These are phyloP conservation scores for Gymnocypris eckloni DNA, from an alignment of 2,797 vertebrate species.

Conservation along the genomic window DNA sequence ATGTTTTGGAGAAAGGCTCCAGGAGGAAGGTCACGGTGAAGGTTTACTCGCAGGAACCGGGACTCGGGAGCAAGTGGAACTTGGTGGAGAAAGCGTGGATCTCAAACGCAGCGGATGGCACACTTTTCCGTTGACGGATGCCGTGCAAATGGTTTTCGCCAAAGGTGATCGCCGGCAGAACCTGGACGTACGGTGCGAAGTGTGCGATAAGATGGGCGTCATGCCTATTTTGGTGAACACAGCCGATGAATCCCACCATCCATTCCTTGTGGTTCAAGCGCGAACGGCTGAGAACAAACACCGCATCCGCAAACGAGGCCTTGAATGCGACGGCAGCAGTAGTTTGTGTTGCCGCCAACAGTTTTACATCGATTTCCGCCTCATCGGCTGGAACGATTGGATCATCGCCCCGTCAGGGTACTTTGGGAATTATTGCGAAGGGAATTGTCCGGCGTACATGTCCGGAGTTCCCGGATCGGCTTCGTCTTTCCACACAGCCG, in stretches of 20 bases:
- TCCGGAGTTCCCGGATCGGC: conserved; percentile 92
- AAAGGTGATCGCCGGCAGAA: conserved; percentile 89
- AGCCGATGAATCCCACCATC: conserved; percentile 90
- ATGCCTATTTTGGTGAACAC: conserved; percentile 84
- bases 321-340: conserved; percentile 93
- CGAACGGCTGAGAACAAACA: conserved; percentile 86
- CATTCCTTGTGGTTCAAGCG: conserved; percentile 93
- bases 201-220: conserved; percentile 86
- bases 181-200: conserved; percentile 93
- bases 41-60: conserved; percentile 91
- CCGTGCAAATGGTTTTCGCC: conserved; percentile 87
- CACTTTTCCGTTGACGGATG: conserved; percentile 91
- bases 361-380: conserved; percentile 98
- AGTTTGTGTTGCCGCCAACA: conserved; percentile 93
- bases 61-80: conserved; percentile 84
- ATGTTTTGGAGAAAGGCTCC: conserved; percentile 79
- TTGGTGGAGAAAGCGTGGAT: conserved; percentile 94
- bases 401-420: conserved; percentile 97
- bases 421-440: conserved; percentile 98
- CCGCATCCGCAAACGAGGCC: conserved; percentile 92
- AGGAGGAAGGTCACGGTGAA: conserved; percentile 91
- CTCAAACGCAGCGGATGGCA: conserved; percentile 96
- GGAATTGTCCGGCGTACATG: conserved; percentile 96
- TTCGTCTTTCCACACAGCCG: conserved; percentile 96
- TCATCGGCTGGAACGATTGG: conserved; percentile 98